Conservation (phyloP, 2,888 invertebrate genomes). For the Gryllus longicercus region DNA sequence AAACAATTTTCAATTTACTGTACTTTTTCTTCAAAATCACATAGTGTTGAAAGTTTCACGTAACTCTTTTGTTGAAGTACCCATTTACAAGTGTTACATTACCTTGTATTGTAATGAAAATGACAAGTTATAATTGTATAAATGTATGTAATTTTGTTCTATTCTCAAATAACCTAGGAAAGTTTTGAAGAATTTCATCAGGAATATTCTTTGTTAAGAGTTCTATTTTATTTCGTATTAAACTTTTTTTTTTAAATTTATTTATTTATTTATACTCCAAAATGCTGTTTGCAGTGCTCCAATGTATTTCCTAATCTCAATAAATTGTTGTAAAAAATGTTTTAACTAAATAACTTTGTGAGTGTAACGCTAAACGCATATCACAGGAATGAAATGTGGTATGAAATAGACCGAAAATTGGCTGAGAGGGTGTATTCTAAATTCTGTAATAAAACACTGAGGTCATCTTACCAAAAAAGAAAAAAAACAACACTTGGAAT, state of each 20-base stretch:
- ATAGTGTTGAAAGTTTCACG: no score
- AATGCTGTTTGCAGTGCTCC: neutral
- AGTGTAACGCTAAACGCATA: neutral
- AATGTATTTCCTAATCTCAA: neutral
- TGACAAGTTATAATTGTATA: no score
- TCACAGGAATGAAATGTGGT: constrained; percentile 17
- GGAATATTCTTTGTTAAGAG: neutral
- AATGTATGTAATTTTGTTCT: no score
- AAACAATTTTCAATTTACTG: no score
- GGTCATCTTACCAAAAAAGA: neutral
- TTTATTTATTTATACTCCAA: neutral
- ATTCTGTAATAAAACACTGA: neutral
- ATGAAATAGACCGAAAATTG: neutral
- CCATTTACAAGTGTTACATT: no score
- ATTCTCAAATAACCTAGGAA: neutral
- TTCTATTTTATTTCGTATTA: neutral
- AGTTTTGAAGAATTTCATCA: neutral
- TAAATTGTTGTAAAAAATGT: neutral
- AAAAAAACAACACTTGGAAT: neutral
- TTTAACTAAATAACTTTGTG: neutral
- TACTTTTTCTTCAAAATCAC: no score
- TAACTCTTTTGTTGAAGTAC: no score
- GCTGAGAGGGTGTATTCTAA: constrained; percentile 3
- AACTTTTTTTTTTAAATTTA: neutral
- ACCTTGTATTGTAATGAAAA: no score